These are phyloP conservation scores for Coleophora flavipennella DNA, from an alignment of 2,888 invertebrate species.

Conservation along the genomic window DNA sequence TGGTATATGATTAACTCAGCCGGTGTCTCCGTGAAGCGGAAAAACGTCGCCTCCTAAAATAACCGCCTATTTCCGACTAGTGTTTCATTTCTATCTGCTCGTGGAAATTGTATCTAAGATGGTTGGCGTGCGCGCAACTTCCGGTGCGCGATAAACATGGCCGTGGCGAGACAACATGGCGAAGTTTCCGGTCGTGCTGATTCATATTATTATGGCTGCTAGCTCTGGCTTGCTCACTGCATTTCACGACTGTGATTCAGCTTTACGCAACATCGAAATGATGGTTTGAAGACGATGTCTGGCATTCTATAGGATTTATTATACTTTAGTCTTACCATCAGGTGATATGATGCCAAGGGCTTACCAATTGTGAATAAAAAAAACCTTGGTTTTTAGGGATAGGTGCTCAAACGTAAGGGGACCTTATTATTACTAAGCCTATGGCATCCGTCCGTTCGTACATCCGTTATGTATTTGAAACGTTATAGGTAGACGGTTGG, in stretches of 20 bases:
- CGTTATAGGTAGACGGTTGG: too few relatives aligned
- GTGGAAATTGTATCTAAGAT: conserved; percentile 65
- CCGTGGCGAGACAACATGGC: conserved; percentile 66
- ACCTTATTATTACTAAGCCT: too few relatives aligned
- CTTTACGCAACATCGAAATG: conserved; percentile 50
- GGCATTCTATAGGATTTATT: conserved; percentile 18
- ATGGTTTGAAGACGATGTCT: conserved; percentile 41
- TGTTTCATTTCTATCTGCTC: conserved; percentile 41
- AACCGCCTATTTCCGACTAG: conserved; percentile 59
- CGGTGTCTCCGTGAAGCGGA: conserved; percentile 63
- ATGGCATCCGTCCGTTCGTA: too few relatives aligned
- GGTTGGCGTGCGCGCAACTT: conserved; percentile 68
- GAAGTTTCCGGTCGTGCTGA: conserved; percentile 67
- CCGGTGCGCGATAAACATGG: conserved; percentile 69
- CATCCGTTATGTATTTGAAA: too few relatives aligned
- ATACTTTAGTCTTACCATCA: too few relatives aligned
- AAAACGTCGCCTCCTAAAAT: conserved; percentile 63
- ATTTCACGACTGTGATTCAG: conserved; percentile 67
- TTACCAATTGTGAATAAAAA: too few relatives aligned
- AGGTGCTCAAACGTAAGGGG: too few relatives aligned
- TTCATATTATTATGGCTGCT: conserved; percentile 57
- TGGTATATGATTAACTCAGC: conserved; percentile 59
- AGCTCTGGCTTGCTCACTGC: conserved; percentile 61
- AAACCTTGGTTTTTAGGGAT: too few relatives aligned
- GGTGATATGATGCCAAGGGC: too few relatives aligned